A percentile compares a stretch with the other conserved stretches of the same genome.
These are phyloP conservation scores for Simalia tracyae DNA, from an alignment of 2,797 vertebrate species.

Conservation along the genomic window DNA sequence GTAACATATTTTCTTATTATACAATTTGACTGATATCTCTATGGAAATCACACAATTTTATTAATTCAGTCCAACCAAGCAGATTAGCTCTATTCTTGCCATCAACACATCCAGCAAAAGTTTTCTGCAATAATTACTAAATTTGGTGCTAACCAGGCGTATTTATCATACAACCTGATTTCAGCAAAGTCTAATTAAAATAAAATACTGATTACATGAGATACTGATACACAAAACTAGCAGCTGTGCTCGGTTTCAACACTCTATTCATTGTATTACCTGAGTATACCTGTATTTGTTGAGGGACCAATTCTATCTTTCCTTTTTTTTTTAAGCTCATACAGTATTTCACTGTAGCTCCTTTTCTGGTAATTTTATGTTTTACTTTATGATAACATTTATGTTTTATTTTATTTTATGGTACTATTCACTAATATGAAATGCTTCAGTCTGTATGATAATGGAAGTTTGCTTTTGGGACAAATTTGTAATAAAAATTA, in stretches of 20 bases:
- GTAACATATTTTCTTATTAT: conserved; percentile 57
- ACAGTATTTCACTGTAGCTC: neutral
- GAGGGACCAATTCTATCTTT: neutral
- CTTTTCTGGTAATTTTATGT: neutral
- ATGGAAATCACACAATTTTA: conserved; percentile 76
- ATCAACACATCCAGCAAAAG: conserved; percentile 71
- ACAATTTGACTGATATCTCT: conserved; percentile 71
- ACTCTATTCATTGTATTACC: neutral
- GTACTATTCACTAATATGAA: neutral
- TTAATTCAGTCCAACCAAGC: conserved; percentile 75
- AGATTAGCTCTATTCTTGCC: conserved; percentile 67
- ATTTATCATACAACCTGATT: conserved; percentile 57
- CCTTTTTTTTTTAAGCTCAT: neutral
- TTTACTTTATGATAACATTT: neutral
- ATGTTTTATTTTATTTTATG: neutral
- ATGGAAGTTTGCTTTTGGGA: neutral
- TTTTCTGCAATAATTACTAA: conserved; percentile 77
- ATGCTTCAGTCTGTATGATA: neutral
- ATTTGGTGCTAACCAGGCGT: conserved; percentile 68
- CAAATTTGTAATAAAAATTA: neutral
- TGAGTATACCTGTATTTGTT: neutral
- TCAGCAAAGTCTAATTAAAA: conserved; percentile 26
- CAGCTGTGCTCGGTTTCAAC: conserved; percentile 22
- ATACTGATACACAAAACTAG: conserved; percentile 22
- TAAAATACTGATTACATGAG: conserved; percentile 27